Base-by-base conservation (phyloP, 2,113 vertebrate genomes). In the Struthidea cinerea region DNA sequence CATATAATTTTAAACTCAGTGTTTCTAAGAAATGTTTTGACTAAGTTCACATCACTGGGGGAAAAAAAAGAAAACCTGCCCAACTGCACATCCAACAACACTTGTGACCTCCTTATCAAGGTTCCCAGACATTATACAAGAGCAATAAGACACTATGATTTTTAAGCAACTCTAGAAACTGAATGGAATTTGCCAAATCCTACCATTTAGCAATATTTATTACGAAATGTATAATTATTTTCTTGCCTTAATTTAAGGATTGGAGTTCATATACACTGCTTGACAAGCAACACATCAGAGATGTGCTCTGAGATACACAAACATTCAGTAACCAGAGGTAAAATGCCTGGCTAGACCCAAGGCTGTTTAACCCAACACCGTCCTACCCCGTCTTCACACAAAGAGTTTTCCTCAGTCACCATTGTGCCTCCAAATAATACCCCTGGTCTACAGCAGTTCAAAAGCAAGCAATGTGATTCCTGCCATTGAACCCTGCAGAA, bases 21-120 rank as follows among this genome's bases (percentile, higher is more conserved):
- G 16, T 26, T 82, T 85, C 56, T 64, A 26, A 57, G 35, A 78
- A 87, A 49, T 68, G 85, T 67, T 92, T 84, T 89, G 5, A 81
- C 24, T 80, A 61, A 84, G 76, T 68, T 42, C 7, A 37, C 39
- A 73, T 35, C 1, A 3, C 9, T 11, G 3, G 11, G 6, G 33
- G 2, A 1, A 17, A 42, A 39, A 11, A 44, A 21, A 53, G 19
- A 32, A 56, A 20, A 26, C 10, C 9, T 23, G 19, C 6, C 10
- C 41, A 49, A 6, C 27, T 41, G 12, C 35, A 70, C 11, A 50
- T 13, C 15, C 32, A 57, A 13, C n/a, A 46, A 32, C 18, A 42
- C 12, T 30, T 74, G 16, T 1, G 16, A 85, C 10, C 16, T 76
- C 35, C 26, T 30, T 24, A 30, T 15, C 30, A 79, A 67, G 14